Base-by-base conservation (phyloP, 2,888 invertebrate species). In the Norana najaformis region DNA sequence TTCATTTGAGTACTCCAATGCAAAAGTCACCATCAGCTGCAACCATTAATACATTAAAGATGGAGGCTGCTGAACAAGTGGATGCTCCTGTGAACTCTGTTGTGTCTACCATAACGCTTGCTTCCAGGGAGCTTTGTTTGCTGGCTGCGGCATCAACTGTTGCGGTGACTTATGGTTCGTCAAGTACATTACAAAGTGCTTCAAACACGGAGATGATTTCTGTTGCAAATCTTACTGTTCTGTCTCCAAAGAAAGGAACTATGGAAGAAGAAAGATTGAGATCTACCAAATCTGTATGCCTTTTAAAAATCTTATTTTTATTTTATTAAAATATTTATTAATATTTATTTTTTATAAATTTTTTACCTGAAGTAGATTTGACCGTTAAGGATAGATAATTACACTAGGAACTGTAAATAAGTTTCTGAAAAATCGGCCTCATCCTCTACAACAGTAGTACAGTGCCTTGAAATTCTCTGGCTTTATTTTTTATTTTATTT, bases 121-220 rank as follows among this genome's bases (percentile, higher is more conserved):
- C 30, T 69, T 69, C 69, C 69, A 69, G 69, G 69, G n/a, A 69
- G 30, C 30, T 69, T 69, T 69, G 69, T 69, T 69, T n/a, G 0
- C n/a, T 69, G 69, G n/a, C 69, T 69, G 69, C 13, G 69, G n/a
- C n/a, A 69, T 69, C 69, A n/a, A 69, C 30, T 69, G 69, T n/a
- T 69, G 69, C 69, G n/a, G 69, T 69, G n/a, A 69, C 69, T 0
- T 69, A n/a, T n/a, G 20, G 23, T 20, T 30, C n/a, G 69, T 69
- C 69, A n/a, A n/a, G 69, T 69, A n/a, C 69, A 69, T 69, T 69
- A n/a, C 69, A 69, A n/a, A 69, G 30, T n/a, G 69, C 69, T 69
- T 69, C 69, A 69, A 69, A 69, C n/a, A 69, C n/a, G 69, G 69
- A 69, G 69, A n/a, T n/a, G 69, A 69, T 69, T n/a, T 69, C 30